Evolutionary conservation across 1,140 invertebrate genomes (phyloP).

Genomic region (Neocloeon triangulifer): DNA sequence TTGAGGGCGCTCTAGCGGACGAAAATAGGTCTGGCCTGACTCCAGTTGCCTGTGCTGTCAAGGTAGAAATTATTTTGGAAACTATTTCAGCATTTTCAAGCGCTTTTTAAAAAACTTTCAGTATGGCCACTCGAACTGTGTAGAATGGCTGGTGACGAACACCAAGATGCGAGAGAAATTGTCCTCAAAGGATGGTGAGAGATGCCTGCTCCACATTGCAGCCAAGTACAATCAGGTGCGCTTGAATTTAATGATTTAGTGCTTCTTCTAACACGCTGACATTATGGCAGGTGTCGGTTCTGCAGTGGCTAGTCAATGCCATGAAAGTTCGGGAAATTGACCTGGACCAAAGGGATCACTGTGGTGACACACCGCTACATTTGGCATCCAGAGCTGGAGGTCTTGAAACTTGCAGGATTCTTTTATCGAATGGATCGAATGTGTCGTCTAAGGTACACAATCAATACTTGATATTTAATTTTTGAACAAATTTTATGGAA

Average conservation of each 20-base stretch:
- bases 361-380: slow-evolving; percentile 18
- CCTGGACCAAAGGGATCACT: slow-evolving; percentile 14
- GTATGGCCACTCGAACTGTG: slow-evolving; percentile 15
- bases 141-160: slow-evolving; percentile 18
- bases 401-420: slow-evolving; percentile 10
- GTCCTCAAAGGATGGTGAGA: slow-evolving; percentile 13
- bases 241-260: too few relatives aligned
- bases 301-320: too few relatives aligned
- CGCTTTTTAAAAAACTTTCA: slow-evolving; percentile 7
- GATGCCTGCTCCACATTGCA: slow-evolving; percentile 17
- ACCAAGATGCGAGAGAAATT: slow-evolving; percentile 12
- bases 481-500: neutral
- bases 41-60: slow-evolving; percentile 17
- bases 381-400: slow-evolving; percentile 14
- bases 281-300: too few relatives aligned
- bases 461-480: slow-evolving; percentile 3
- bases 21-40: slow-evolving; percentile 19
- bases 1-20: slow-evolving; percentile 17
- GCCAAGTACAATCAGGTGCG: slow-evolving; percentile 18
- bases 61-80: too few relatives aligned
- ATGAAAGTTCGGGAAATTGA: too few relatives aligned
- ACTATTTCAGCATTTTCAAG: neutral
- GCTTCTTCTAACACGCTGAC: too few relatives aligned
- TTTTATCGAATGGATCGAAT: slow-evolving; percentile 13
- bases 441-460: slow-evolving; percentile 11